phyloP scores from a whole-genome alignment of 2,113 vertebrate species.

The Notiomystis cincta region DNA sequence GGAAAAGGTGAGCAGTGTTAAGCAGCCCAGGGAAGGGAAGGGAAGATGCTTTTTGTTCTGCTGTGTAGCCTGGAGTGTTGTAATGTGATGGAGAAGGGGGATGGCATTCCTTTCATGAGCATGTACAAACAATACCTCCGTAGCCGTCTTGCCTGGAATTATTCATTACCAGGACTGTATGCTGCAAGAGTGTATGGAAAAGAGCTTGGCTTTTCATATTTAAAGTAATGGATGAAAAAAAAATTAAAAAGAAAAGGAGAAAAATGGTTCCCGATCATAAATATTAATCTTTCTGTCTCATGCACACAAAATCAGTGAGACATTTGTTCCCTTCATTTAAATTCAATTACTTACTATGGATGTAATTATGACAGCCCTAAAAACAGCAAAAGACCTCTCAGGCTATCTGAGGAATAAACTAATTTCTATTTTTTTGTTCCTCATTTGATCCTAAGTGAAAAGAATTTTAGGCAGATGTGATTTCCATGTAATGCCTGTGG shows the following conservation, averaged over 20 bases:
- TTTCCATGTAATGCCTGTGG: neutral
- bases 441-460: neutral
- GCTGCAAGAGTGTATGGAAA: neutral
- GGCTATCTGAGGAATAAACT: neutral
- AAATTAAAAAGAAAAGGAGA: neutral
- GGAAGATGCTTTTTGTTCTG: neutral
- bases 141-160: neutral
- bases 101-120: neutral
- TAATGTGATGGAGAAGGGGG: neutral
- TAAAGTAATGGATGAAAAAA: neutral
- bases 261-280: neutral
- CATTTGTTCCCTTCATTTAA: conserved; percentile 20
- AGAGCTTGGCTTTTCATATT: neutral
- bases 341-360: neutral
- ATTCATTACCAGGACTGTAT: neutral
- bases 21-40: neutral
- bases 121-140: neutral
- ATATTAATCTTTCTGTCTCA: neutral
- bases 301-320: neutral
- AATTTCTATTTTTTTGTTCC: neutral
- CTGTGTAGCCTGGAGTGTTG: neutral
- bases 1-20: conserved; percentile 82
- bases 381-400: neutral
- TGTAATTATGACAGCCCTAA: neutral
- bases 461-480: neutral